phyloP scores from a whole-genome alignment of 53 echinoderm and acorn worm genomes.

The Echinometra lucunter region DNA sequence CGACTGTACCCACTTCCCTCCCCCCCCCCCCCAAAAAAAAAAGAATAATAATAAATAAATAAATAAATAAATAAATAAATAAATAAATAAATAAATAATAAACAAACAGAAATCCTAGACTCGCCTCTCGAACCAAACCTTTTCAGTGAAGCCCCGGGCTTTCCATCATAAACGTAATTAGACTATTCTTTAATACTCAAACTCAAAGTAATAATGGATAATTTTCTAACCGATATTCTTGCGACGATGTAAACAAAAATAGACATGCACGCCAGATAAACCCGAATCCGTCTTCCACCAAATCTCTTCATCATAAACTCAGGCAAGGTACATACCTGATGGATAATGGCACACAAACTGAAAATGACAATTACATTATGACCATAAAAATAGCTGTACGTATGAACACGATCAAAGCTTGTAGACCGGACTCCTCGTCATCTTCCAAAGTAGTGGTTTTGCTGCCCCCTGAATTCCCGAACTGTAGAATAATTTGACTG shows the following conservation, averaged over 20 bases:
- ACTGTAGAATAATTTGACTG: neutral
- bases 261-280: conserved; percentile 65
- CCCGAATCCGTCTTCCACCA: conserved; percentile 53
- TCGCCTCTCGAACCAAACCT: too few species aligned
- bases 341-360: neutral
- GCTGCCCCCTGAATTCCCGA: neutral
- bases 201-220: neutral
- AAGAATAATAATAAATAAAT: too few species aligned
- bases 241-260: conserved; percentile 65
- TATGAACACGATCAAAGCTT: too few species aligned
- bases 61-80: too few species aligned
- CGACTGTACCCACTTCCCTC: too few species aligned
- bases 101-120: too few species aligned
- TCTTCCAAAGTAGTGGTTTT: neutral
- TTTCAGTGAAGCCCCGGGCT: too few species aligned
- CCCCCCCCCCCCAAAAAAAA: too few species aligned
- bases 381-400: too few species aligned
- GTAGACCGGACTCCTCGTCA: neutral
- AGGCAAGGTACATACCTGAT: conserved; percentile 46
- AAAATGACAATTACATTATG: neutral
- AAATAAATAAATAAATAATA: neutral
- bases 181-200: too few species aligned
- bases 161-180: too few species aligned
- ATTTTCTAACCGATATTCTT: conserved; percentile 48
- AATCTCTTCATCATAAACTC: conserved; percentile 67